These are phyloP conservation scores for Macrotrachela quadricornifera DNA, from an alignment of 1,140 invertebrate species.

Conservation along the genomic window DNA sequence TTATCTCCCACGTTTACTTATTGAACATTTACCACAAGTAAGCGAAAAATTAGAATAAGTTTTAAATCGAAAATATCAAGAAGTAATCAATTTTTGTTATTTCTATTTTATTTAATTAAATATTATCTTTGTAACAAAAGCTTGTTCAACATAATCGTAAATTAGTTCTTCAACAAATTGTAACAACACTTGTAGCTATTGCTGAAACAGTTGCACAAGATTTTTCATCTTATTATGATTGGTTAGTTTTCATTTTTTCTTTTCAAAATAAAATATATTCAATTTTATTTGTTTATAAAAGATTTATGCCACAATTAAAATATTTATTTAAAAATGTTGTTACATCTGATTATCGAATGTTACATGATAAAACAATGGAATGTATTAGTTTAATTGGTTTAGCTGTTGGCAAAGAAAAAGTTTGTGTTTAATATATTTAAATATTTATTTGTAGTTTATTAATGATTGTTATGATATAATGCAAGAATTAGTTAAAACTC, in stretches of 20 bases:
- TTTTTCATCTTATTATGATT: conserved; percentile 52
- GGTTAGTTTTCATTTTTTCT: conserved; percentile 15
- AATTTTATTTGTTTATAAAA: conserved; percentile 14
- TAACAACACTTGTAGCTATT: conserved; percentile 91
- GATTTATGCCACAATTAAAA: conserved; percentile 83
- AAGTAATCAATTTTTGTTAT: conserved; percentile 32
- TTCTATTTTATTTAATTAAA: neutral
- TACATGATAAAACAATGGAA: conserved; percentile 86
- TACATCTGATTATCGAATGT: conserved; percentile 57
- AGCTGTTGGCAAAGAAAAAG: conserved; percentile 68
- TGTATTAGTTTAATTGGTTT: conserved; percentile 93
- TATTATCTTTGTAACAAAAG: neutral
- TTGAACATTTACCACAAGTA: conserved; percentile 65
- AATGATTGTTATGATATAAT: conserved; percentile 83
- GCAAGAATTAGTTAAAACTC: conserved; percentile 74
- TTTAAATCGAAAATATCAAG: conserved; percentile 72
- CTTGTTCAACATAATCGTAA: conserved; percentile 57
- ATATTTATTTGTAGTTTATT: conserved; percentile 35
- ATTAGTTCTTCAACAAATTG: conserved; percentile 84
- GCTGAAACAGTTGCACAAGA: conserved; percentile 95
- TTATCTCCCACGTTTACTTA: conserved; percentile 72
- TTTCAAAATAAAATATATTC: neutral
- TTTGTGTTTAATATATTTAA: too few species aligned
- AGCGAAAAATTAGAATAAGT: conserved; percentile 75
- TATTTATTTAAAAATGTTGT: conserved; percentile 87